These are phyloP conservation scores for Xylota segnis DNA, from an alignment of 2,888 invertebrate species.

Conservation along the genomic window DNA sequence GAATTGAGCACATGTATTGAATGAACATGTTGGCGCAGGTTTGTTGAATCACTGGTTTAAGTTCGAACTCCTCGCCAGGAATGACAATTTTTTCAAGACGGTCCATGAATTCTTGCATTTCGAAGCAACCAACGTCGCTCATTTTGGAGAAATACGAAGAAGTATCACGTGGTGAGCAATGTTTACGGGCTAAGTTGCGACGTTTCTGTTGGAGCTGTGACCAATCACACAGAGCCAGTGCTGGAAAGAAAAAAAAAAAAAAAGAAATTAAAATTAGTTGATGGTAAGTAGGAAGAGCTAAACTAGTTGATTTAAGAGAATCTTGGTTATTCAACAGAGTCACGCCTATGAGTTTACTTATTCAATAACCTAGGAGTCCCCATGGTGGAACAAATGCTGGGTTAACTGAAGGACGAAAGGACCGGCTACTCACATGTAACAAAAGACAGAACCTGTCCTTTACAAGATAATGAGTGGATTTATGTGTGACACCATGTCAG, in stretches of 20 bases:
- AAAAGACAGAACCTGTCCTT: too few relatives aligned
- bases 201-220: conserved; percentile 91
- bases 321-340: too few relatives aligned
- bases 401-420: too few relatives aligned
- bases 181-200: conserved; percentile 90
- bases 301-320: too few relatives aligned
- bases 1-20: conserved; percentile 91
- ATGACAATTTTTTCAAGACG: conserved; percentile 85
- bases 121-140: conserved; percentile 87
- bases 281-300: too few relatives aligned
- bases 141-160: conserved; percentile 89
- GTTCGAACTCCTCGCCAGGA: conserved; percentile 84
- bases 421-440: too few relatives aligned
- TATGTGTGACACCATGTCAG: too few relatives aligned
- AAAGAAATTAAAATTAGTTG: not conserved
- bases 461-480: too few relatives aligned
- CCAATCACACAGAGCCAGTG: conserved; percentile 93
- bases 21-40: conserved; percentile 92
- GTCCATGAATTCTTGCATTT: conserved; percentile 86
- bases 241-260: conserved; percentile 85
- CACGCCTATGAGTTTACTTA: too few relatives aligned
- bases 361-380: too few relatives aligned
- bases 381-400: too few relatives aligned
- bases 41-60: conserved; percentile 89
- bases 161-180: conserved; percentile 90